phyloP scores from a whole-genome alignment of 1,140 invertebrate species.

The Diorhabda sublineata region DNA sequence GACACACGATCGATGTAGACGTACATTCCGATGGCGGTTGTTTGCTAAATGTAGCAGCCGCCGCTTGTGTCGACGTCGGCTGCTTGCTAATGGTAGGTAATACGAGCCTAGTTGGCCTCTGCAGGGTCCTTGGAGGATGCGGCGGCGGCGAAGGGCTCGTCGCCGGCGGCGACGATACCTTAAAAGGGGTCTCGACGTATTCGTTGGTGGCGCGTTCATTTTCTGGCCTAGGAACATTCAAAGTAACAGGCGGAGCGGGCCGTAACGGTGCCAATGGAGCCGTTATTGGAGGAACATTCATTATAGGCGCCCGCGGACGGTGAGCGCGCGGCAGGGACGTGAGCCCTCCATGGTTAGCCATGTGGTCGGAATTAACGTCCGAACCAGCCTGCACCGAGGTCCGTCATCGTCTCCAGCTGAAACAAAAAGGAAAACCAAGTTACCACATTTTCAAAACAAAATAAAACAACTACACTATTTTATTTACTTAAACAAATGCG shows the following conservation, averaged over 20 bases:
- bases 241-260: constrained; percentile 52
- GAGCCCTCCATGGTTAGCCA: constrained; percentile 58
- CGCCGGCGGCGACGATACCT: constrained; percentile 43
- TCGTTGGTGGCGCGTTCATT: constrained; percentile 74
- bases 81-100: constrained; percentile 40
- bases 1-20: constrained; percentile 39
- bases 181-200: constrained; percentile 78
- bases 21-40: constrained; percentile 43
- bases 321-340: constrained; percentile 61
- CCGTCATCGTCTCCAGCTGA: constrained; percentile 57
- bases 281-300: constrained; percentile 43
- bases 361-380: constrained; percentile 50
- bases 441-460: not conserved
- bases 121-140: constrained; percentile 30
- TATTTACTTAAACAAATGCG: too few species aligned
- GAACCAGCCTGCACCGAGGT: constrained; percentile 56
- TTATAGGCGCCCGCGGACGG: constrained; percentile 52
- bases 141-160: constrained; percentile 39
- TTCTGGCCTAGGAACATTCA: constrained; percentile 71
- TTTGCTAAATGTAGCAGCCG: constrained; percentile 53
- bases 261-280: constrained; percentile 48
- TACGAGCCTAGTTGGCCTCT: constrained; percentile 36
- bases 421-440: constrained; percentile 29
- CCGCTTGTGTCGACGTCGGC: constrained; percentile 55
- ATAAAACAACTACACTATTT: not conserved